Evolutionary conservation across 2,113 vertebrate genomes (phyloP).

Genomic region (Puma concolor): DNA sequence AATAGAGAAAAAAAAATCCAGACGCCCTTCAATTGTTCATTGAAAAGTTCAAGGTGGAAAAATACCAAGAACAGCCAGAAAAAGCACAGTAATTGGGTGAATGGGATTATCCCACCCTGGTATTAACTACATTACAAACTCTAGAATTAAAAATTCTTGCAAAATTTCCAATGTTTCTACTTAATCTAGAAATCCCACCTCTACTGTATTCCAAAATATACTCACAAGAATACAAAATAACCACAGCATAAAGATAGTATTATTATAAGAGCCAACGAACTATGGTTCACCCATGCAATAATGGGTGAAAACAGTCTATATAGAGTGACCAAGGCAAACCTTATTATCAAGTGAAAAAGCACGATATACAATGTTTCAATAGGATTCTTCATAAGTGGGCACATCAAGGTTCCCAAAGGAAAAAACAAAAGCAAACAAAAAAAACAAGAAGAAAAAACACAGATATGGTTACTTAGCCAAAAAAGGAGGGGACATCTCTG

Average conservation of each 20-base stretch:
- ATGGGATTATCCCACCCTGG: neutral
- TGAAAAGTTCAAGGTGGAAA: neutral
- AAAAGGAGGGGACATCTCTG: neutral
- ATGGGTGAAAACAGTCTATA: neutral
- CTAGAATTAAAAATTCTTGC: neutral
- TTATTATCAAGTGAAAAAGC: neutral
- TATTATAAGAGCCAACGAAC: neutral
- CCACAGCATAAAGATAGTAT: neutral
- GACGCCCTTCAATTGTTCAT: neutral
- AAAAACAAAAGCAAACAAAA: neutral
- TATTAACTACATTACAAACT: neutral
- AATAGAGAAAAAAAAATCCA: neutral
- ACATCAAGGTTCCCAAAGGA: neutral
- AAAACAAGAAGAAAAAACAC: neutral
- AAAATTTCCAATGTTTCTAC: neutral
- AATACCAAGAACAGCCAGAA: neutral
- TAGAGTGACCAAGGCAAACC: neutral
- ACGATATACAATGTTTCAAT: neutral
- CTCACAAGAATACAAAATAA: neutral
- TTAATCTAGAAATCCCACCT: constrained; percentile 13
- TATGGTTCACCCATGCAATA: neutral
- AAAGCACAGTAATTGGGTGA: neutral
- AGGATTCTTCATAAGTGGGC: neutral
- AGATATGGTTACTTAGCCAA: neutral
- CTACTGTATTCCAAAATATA: neutral